Conservation (phyloP, 2,113 vertebrate species). For the Tragulus kanchil region DNA sequence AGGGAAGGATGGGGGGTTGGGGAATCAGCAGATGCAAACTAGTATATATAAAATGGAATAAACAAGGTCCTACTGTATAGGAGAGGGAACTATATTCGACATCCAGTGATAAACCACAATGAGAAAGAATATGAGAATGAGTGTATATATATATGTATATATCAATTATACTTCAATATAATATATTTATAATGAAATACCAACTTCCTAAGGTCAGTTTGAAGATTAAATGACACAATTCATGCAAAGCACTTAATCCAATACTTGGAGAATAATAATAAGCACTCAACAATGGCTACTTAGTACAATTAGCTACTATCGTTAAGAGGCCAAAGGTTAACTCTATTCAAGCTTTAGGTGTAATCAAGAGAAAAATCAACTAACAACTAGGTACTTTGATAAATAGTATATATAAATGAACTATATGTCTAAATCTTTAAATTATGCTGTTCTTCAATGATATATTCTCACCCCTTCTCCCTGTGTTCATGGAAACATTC, state of each 20-base stretch:
- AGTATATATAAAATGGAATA: neutral
- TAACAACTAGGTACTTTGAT: neutral
- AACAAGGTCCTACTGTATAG: neutral
- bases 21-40: neutral
- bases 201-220: neutral
- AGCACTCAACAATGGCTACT: neutral
- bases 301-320: neutral
- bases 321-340: neutral
- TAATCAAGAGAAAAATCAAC: constrained; percentile 31
- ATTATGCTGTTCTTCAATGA: neutral
- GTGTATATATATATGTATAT: neutral
- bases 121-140: neutral
- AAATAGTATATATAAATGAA: neutral
- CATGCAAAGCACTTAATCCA: neutral
- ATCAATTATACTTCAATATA: neutral
- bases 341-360: neutral
- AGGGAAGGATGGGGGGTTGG: neutral
- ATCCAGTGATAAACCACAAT: neutral
- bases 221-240: constrained; percentile 26
- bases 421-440: constrained; percentile 3
- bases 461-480: neutral
- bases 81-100: neutral
- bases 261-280: constrained; percentile 20
- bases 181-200: constrained; percentile 30
- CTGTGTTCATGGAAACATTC: constrained; percentile 16